Evolutionary conservation across 2,888 invertebrate genomes (phyloP).

Genomic region (Nematopogon swammerdamellus): DNA sequence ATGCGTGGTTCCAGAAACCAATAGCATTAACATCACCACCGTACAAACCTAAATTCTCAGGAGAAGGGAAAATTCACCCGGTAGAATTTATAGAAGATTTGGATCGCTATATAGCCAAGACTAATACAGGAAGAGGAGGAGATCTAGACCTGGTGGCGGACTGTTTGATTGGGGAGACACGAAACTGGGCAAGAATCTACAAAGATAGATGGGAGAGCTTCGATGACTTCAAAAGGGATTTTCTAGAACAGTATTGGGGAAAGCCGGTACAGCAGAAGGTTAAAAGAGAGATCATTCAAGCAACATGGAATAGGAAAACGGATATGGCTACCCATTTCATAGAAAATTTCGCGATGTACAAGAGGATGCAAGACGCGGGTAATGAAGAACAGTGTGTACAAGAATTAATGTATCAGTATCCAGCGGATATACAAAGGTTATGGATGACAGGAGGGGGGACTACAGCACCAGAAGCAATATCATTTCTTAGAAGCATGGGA

Average conservation of each 20-base stretch:
- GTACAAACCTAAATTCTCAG: no score
- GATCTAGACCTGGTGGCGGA: neutral
- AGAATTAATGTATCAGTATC: conserved; percentile 1
- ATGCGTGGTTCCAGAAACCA: no score
- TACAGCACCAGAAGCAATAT: neutral
- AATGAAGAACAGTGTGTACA: neutral
- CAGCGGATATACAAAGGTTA: neutral
- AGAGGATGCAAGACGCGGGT: neutral
- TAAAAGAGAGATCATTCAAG: neutral
- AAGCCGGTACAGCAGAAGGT: neutral
- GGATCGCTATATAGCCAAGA: neutral
- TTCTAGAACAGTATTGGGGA: conserved; percentile 3
- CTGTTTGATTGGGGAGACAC: conserved; percentile 1
- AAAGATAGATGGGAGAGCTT: neutral
- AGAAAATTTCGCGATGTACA: neutral
- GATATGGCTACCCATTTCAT: neutral
- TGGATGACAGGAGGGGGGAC: neutral
- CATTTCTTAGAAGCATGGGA: neutral
- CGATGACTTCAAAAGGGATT: conserved; percentile 1
- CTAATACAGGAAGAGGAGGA: neutral
- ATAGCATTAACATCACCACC: no score
- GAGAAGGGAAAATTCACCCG: neutral
- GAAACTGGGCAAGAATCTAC: conserved; percentile 1
- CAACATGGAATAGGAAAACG: neutral
- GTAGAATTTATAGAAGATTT: conserved; percentile 1